Percentiles rank a stretch among this genome's conserved stretches.
These are phyloP conservation scores for Helicoverpa assulta DNA, from an alignment of 2,888 invertebrate genomes.

Conservation along the genomic window DNA sequence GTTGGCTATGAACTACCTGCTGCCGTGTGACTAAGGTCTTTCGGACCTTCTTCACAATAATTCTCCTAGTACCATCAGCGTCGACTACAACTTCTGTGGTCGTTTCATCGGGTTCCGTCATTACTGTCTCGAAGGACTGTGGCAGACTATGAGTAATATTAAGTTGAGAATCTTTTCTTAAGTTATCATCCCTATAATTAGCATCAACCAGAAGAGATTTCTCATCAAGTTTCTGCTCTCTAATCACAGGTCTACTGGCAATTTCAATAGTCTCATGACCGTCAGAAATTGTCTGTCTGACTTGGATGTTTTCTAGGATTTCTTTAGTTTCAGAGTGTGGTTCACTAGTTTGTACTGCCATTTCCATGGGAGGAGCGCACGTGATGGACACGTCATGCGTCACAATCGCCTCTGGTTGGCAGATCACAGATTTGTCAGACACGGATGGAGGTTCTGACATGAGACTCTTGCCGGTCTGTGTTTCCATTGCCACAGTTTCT, in stretches of 20 bases:
- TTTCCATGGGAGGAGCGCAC: conserved; percentile 89
- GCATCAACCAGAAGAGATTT: conserved; percentile 93
- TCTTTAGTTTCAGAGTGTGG: conserved; percentile 86
- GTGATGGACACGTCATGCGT: conserved; percentile 88
- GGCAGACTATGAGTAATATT: conserved; percentile 93
- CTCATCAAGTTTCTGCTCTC: conserved; percentile 86
- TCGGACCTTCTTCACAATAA: conserved; percentile 93
- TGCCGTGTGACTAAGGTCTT: conserved; percentile 92
- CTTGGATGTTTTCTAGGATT: conserved; percentile 91
- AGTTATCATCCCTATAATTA: conserved; percentile 91
- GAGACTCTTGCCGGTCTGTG: conserved; percentile 92
- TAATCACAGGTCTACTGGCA: conserved; percentile 90
- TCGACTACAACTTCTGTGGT: conserved; percentile 95
- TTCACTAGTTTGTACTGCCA: conserved; percentile 91
- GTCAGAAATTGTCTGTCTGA: conserved; percentile 91
- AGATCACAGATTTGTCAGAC: conserved; percentile 84
- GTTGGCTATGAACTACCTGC: conserved; percentile 91
- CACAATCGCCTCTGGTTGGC: conserved; percentile 76
- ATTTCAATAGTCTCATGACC: conserved; percentile 94
- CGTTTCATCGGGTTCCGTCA: conserved; percentile 95
- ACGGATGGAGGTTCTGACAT: conserved; percentile 82
- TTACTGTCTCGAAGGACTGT: conserved; percentile 94
- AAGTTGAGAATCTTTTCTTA: conserved; percentile 91
- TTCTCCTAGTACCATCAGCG: conserved; percentile 94
- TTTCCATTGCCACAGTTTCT: conserved; percentile 87